Evolutionary conservation across 2,888 invertebrate species (phyloP).

Genomic region (Eurois occulta): DNA sequence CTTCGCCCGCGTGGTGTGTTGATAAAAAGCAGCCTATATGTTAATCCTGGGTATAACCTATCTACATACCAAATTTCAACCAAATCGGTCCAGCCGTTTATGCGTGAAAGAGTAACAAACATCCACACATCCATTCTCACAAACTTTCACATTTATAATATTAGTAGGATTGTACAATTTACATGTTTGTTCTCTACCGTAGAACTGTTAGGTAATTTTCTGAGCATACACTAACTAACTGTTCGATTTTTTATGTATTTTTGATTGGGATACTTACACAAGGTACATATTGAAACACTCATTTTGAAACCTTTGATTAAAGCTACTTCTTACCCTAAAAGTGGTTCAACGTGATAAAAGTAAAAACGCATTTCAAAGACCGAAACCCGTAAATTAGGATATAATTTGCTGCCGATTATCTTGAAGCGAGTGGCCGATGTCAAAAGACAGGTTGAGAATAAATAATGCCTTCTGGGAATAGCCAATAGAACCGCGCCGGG

Average conservation of each 20-base stretch:
- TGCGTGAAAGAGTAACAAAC: too few species aligned
- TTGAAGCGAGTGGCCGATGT: conserved; percentile 61
- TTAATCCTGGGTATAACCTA: too few species aligned
- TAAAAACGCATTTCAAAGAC: conserved; percentile 16
- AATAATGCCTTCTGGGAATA: conserved; percentile 72
- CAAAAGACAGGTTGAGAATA: conserved; percentile 70
- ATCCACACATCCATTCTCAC: too few species aligned
- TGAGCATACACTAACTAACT: neutral
- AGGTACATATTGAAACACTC: neutral
- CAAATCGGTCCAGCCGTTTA: too few species aligned
- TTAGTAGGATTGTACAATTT: too few species aligned
- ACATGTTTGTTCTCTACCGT: neutral
- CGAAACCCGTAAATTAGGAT: conserved; percentile 35
- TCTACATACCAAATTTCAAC: too few species aligned
- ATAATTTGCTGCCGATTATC: conserved; percentile 56
- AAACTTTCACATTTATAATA: too few species aligned
- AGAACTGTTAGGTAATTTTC: neutral
- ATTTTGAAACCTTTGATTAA: neutral
- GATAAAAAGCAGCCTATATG: too few species aligned
- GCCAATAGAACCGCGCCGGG: conserved; percentile 67
- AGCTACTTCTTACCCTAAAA: neutral
- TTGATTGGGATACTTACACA: neutral
- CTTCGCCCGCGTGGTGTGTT: too few species aligned
- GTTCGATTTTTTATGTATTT: too few species aligned
- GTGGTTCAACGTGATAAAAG: neutral